phyloP scores from a whole-genome alignment of 2,888 invertebrate species.

The Plagiodera versicolora region DNA sequence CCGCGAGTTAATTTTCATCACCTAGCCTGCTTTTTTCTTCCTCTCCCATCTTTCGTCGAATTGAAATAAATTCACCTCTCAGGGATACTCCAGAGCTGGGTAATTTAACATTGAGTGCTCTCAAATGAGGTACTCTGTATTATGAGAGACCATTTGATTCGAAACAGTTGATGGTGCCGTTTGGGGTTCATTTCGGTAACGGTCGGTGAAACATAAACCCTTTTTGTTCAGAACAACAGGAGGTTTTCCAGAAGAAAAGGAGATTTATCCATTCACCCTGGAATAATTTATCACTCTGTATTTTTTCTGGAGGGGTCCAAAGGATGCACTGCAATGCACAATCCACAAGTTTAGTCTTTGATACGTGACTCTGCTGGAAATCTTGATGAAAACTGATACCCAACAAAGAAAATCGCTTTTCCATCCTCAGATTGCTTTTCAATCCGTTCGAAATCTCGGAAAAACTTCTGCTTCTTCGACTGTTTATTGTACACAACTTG shows the following conservation, averaged over 20 bases:
- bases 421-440: neutral
- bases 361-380: neutral
- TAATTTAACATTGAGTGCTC: slow-evolving; percentile 1
- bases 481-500: slow-evolving; percentile 8
- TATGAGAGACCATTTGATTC: neutral
- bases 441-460: neutral
- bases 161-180: neutral
- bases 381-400: neutral
- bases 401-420: neutral
- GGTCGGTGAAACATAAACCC: no score
- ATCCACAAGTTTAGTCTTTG: neutral
- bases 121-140: neutral
- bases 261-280: no score
- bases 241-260: no score
- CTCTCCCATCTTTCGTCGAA: neutral
- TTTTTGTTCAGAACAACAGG: no score
- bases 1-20: neutral
- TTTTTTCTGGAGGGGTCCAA: no score
- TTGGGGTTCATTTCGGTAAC: neutral
- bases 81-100: neutral
- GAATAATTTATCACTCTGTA: no score
- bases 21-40: neutral
- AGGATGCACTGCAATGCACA: no score
- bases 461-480: neutral
- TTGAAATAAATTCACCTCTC: neutral